Percentiles rank a stretch among this genome's conserved stretches.
Evolutionary conservation across 2,113 vertebrate species (phyloP).

Genomic region (Xyrauchen texanus): DNA sequence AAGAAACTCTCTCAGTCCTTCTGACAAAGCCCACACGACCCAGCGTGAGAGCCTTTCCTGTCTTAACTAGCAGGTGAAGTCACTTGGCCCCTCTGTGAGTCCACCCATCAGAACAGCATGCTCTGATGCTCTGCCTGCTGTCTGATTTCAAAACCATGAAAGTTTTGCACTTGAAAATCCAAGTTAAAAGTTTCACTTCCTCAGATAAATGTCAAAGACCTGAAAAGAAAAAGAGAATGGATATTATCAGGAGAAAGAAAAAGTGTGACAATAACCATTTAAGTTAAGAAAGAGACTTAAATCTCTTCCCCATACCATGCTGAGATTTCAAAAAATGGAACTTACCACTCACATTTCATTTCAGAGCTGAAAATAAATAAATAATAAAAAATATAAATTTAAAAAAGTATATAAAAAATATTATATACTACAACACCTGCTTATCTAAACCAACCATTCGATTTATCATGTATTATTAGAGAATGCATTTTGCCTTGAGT

Average conservation of each 20-base stretch:
- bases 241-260: slow-evolving; percentile 67
- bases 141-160: slow-evolving; percentile 70
- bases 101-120: slow-evolving; percentile 15
- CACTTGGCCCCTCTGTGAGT: slow-evolving; percentile 15
- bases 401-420: no score
- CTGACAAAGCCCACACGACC: slow-evolving; percentile 28
- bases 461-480: no score
- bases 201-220: slow-evolving; percentile 69
- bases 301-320: not conserved
- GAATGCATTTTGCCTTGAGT: no score
- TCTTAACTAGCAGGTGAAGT: slow-evolving; percentile 41
- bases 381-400: no score
- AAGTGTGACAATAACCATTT: slow-evolving; percentile 68
- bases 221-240: slow-evolving; percentile 55
- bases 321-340: not conserved
- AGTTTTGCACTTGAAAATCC: slow-evolving; percentile 69
- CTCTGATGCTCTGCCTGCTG: slow-evolving; percentile 67
- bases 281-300: slow-evolving; percentile 69
- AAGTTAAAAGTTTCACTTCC: slow-evolving; percentile 70
- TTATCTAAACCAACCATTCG: no score
- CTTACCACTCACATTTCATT: not conserved
- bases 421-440: no score
- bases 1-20: slow-evolving; percentile 23
- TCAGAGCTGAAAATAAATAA: no score
- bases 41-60: slow-evolving; percentile 25